Evolutionary conservation across 2,797 vertebrate species (phyloP), one percentile per base, ranked within the genome.

Genomic region (Jordanella pulchra): DNA sequence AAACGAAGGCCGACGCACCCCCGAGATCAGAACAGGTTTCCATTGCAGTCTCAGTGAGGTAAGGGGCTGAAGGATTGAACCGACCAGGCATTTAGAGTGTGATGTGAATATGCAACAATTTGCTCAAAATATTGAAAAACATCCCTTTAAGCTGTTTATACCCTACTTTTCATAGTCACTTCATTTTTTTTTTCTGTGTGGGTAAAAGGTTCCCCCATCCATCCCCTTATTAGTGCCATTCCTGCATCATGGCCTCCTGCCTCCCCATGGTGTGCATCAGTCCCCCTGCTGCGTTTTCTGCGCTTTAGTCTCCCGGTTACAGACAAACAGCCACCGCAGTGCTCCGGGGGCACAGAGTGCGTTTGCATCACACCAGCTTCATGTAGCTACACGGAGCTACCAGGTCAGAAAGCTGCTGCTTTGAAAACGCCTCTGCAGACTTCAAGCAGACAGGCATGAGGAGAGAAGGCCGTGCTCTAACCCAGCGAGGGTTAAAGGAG

Each of bases 211-310:
- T 70, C 70, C 63, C 71, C 60, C 45, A 60, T 73, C 72, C 63
- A 58, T 75, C 67, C 51, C 81, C 78, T 61, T 67, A 82, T 83
- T 73, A 77, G 54, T 85, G 75, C 78, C 70, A 53, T 73, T 86
- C 77, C 89, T 87, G 90, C 72, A 89, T 89, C 91, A 87, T 86
- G 90, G 91, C 92, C 83, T 89, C 77, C 92, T 90, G 86, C 90
- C 89, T 90, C 88, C 87, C 87, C 79, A 79, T 87, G 81, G 90
- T 84, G 87, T 91, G 91, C 91, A 90, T 93, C 91, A 86, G 77
- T 87, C 86, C 58, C 84, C 86, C 90, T 82, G 86, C 92, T 92
- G 90, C 89, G 88, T 91, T 92, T 92, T 92, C 85, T 86, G 75
- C 73, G 67, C 82, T 78, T 80, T 78, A 69, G 89, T 93, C 88